Conservation (phyloP, 2,113 vertebrate genomes). For the Myxocyprinus asiaticus region DNA sequence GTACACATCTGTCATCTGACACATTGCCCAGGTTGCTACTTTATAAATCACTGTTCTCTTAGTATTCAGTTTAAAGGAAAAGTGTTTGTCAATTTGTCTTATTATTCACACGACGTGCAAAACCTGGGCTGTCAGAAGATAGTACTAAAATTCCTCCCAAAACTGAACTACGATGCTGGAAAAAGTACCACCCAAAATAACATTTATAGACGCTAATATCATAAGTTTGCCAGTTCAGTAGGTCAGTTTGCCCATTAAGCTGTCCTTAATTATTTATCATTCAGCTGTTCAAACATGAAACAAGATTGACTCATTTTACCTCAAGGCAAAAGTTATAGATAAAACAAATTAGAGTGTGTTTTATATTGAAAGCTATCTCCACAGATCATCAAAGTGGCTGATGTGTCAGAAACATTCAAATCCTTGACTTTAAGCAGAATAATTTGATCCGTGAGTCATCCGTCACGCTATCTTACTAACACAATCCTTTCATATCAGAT, state of each 20-base stretch:
- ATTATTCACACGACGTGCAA: background rate
- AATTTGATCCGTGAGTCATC: slow-evolving; percentile 23
- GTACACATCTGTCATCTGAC: background rate
- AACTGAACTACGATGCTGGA: background rate
- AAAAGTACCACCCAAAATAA: slow-evolving; percentile 1
- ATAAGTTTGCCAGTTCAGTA: slow-evolving; percentile 20
- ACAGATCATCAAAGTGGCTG: slow-evolving; percentile 9
- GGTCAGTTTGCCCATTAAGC: slow-evolving; percentile 41
- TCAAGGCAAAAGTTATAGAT: slow-evolving; percentile 8
- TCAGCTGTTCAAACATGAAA: slow-evolving; percentile 34
- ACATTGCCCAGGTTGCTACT: background rate
- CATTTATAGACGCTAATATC: slow-evolving; percentile 4
- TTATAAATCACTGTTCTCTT: background rate
- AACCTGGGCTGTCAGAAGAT: background rate
- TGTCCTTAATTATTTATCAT: slow-evolving; percentile 37
- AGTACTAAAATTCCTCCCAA: background rate
- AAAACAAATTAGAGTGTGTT: slow-evolving; percentile 26
- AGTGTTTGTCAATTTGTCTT: background rate
- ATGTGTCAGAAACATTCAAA: slow-evolving; percentile 9
- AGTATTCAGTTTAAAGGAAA: background rate
- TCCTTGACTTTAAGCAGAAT: slow-evolving; percentile 10
- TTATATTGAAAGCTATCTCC: slow-evolving; percentile 30
- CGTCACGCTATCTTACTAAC: background rate
- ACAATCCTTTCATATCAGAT: slow-evolving; percentile 27
- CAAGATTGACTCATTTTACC: slow-evolving; percentile 27